Evolutionary conservation across 1,140 invertebrate species (phyloP).

Genomic region (Bombus confusus): DNA sequence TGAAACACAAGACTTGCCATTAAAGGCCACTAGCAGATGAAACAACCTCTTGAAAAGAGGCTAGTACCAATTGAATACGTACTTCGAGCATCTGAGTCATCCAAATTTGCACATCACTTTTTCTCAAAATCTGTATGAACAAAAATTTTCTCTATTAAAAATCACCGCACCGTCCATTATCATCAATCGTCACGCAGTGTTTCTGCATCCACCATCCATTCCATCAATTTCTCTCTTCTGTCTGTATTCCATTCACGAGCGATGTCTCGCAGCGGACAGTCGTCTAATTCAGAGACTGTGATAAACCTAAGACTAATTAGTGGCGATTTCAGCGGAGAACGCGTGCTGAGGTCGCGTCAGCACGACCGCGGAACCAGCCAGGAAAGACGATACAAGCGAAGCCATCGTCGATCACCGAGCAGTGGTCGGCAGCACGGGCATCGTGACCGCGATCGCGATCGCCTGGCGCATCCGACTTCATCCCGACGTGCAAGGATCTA

Average conservation of each 20-base stretch:
- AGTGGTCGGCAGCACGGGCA: slow-evolving; percentile 82
- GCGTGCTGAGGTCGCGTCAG: slow-evolving; percentile 84
- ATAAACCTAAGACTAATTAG: background rate
- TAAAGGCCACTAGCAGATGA: background rate
- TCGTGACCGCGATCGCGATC: slow-evolving; percentile 82
- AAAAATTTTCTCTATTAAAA: too few species aligned
- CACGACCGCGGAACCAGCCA: slow-evolving; percentile 85
- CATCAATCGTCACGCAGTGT: too few species aligned
- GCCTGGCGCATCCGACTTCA: slow-evolving; percentile 80
- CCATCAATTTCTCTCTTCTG: background rate
- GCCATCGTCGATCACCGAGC: slow-evolving; percentile 85
- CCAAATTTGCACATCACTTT: too few species aligned
- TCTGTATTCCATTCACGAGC: too few species aligned
- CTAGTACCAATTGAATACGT: too few species aligned
- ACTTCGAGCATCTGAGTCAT: too few species aligned
- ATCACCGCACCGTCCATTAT: too few species aligned
- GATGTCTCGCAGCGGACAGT: too few species aligned
- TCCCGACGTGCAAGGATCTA: slow-evolving; percentile 79
- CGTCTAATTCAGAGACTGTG: too few species aligned
- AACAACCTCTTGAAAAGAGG: too few species aligned
- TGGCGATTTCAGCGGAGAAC: slow-evolving; percentile 83
- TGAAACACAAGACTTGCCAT: background rate
- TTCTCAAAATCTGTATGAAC: too few species aligned
- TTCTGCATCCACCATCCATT: too few species aligned
- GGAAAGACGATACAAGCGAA: slow-evolving; percentile 85